Evolutionary conservation across 2,888 invertebrate species (phyloP), one percentile per base, ranked within the genome.

Genomic region (Drosophila kuntzei): DNA sequence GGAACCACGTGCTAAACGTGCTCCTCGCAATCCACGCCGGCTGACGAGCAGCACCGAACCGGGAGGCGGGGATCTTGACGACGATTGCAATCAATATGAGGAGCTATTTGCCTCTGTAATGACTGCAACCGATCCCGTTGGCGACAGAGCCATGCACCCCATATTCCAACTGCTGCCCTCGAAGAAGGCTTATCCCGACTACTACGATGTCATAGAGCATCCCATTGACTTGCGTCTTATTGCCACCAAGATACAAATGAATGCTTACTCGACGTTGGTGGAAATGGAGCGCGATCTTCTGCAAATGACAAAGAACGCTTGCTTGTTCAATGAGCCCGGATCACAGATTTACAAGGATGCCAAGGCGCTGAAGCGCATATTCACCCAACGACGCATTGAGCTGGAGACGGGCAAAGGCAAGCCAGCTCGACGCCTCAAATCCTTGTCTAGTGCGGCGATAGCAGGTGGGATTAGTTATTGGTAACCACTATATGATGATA

Each of bases 301-400:
- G 75, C 93, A 97, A 55, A 97, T 99, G 96, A 97, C 97, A 49
- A 95, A 96, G 77, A 99, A 99, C 92, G 99, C 99, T 0, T 98
- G 98, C 90, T 94, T 95, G 16, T 99, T 98, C 90, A 99, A 99
- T 91, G 99, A 99, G 90, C 98, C 99, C 0, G 98, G 98, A 2
- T 98, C 98, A 12, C 96, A 96, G 91, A 98, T 99, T 81, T 99
- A 98, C 91, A 98, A 98, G 92, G 98, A 98, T 92, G 98, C 99
- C 0, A 97, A 97, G 90, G 94, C 95, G 22, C 92, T 99, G 58
- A 96, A 97, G 90, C 89, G 95, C 93, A 92, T 95, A n/a, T 95
- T 95, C 67, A 94, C 94, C 75, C 94, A 94, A 50, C 94, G 94
- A 70, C 95, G 95, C 78, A 93, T 94, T 60, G 97, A 97, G 90